Percentiles rank a stretch among this genome's conserved stretches.
Conservation (phyloP, 1,140 invertebrate species). For the Melitaea cinxia region DNA sequence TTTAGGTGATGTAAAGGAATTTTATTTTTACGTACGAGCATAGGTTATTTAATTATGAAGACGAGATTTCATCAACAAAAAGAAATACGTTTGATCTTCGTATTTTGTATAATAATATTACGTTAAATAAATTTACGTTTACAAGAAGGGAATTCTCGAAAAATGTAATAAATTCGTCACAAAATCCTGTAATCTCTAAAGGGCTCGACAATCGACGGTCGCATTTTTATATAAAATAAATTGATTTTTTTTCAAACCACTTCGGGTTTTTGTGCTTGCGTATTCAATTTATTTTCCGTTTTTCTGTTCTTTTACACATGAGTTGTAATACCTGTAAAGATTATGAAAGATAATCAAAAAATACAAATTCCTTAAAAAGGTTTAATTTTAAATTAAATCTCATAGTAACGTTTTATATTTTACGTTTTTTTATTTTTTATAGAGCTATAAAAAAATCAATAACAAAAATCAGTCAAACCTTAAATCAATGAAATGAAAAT, state of each 20-base stretch:
- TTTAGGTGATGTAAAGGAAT: neutral
- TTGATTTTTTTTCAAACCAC: constrained; percentile 1
- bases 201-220: neutral
- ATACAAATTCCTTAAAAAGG: no score
- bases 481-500: neutral
- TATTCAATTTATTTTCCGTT: no score
- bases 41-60: neutral
- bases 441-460: no score
- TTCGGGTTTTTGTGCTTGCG: neutral
- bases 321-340: no score
- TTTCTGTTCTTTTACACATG: no score
- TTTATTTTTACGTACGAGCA: neutral
- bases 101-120: neutral
- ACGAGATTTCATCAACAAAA: neutral
- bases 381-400: no score
- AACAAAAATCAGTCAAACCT: neutral
- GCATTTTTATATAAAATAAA: neutral
- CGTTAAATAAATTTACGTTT: neutral
- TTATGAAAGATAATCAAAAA: no score
- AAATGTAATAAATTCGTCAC: neutral
- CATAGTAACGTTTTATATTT: no score
- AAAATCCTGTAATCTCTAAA: neutral
- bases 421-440: no score
- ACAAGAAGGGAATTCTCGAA: neutral
- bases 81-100: constrained; percentile 3